Percentiles rank a stretch among this genome's conserved stretches.
phyloP scores from a whole-genome alignment of 2,113 vertebrate species.

The Tamias sibiricus region DNA sequence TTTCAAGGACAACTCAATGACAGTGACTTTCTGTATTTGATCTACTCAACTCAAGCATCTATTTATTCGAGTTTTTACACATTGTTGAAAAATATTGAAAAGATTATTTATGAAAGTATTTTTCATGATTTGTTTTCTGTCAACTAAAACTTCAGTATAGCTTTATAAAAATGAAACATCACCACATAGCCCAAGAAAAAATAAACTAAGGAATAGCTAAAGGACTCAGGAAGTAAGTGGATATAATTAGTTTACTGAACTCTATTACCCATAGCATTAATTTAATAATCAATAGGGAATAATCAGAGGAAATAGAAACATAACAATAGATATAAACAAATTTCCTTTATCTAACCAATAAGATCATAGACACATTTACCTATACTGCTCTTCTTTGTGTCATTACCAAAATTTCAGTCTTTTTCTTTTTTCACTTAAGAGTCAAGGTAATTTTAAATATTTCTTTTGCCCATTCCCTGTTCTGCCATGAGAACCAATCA shows the following conservation, averaged over 20 bases:
- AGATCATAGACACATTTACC: background rate
- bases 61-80: background rate
- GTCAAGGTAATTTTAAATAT: background rate
- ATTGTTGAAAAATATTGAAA: background rate
- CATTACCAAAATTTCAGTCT: background rate
- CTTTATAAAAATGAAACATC: constrained; percentile 19
- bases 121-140: background rate
- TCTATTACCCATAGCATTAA: background rate
- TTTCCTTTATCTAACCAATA: background rate
- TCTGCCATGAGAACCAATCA: background rate
- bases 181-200: background rate
- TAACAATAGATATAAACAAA: background rate
- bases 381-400: background rate
- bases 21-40: background rate
- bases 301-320: background rate
- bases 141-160: background rate
- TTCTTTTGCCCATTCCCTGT: background rate
- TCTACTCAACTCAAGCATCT: background rate
- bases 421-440: background rate
- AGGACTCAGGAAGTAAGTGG: background rate
- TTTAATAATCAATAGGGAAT: background rate
- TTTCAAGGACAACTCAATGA: background rate
- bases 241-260: background rate
- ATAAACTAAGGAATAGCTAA: background rate
- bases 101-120: background rate